phyloP scores from a whole-genome alignment of 2,797 vertebrate species.

The Macrochelys suwanniensis region DNA sequence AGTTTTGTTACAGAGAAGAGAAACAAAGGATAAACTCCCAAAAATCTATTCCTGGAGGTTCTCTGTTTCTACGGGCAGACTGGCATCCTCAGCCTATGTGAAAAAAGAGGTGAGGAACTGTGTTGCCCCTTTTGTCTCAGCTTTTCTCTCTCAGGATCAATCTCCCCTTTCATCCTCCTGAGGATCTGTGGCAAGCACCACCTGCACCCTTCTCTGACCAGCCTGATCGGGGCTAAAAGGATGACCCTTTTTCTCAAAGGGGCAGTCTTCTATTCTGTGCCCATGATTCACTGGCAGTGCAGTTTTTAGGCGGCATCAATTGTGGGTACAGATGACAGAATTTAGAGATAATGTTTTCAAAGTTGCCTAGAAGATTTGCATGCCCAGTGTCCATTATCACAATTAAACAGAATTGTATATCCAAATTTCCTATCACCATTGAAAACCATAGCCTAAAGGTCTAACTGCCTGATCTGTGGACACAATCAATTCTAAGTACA shows the following conservation, averaged over 20 bases:
- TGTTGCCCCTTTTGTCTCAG: conserved; percentile 2
- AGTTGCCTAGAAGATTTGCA: neutral
- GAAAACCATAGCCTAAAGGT: neutral
- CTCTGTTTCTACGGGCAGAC: conserved; percentile 39
- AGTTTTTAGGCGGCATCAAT: neutral
- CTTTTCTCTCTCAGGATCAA: neutral
- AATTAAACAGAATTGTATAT: neutral
- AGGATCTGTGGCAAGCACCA: neutral
- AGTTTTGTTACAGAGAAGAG: conserved; percentile 47
- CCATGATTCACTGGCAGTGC: neutral
- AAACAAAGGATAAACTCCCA: conserved; percentile 4
- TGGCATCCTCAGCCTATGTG: neutral
- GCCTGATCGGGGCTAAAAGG: neutral
- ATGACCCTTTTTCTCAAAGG: neutral
- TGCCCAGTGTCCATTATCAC: neutral
- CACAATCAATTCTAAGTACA: conserved; percentile 32
- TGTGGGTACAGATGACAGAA: neutral
- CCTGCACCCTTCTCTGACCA: neutral
- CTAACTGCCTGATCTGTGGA: neutral
- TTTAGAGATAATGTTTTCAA: conserved; percentile 9
- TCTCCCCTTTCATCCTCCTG: neutral
- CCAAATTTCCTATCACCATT: conserved; percentile 9
- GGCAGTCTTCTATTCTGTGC: neutral
- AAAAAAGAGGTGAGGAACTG: conserved; percentile 36
- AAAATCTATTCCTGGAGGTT: conserved; percentile 35